Base-by-base conservation (phyloP, 2,888 invertebrate genomes). In the Tenthredo livida region DNA sequence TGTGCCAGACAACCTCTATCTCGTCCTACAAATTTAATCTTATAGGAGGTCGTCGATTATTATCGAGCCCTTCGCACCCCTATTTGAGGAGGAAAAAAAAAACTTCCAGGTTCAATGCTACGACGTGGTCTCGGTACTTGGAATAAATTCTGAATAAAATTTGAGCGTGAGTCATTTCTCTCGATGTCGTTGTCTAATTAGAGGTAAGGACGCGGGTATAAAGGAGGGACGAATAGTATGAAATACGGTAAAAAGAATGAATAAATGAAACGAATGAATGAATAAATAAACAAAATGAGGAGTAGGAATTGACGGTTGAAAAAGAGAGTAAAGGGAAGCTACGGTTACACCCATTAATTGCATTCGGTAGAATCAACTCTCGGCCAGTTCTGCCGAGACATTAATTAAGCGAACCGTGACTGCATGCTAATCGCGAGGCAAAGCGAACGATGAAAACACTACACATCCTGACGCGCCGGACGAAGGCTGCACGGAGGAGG, bases 391-490 rank as follows among this genome's bases (percentile, higher is more conserved):
- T 29, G 83, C 47, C 43, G 83, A 65, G 80, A 83, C 67, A 70
- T 83, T 67, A 83, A 83, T 83, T 83, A 83, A 83, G 83, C 83
- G 83, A 83, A 83, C 83, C 83, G 83, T 65, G 83, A 83, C 83
- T 83, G 83, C 83, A 83, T 83, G 70, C 83, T 83, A 83, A 83
- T 83, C 83, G 83, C 83, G 61, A 67, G 83, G 67, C 83, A 50
- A 67, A 83, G 83, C 83, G 83, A 67, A 58, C 70, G 83, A 83
- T 83, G 65, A 83, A 70, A 65, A 83, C 67, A 70, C 73, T 43
- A 73, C 73, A 73, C 21, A 40, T 15, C 77, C 47, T 15, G 50
- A 50, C 50, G 50, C 77, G 54, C 17, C 73, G n/a, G 43, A 43
- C 77, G 77, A 2, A 17, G 50, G 6, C 6, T 43, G 40, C 43